Base-by-base conservation (phyloP, 1,140 invertebrate genomes). In the Micrasema longulum region DNA sequence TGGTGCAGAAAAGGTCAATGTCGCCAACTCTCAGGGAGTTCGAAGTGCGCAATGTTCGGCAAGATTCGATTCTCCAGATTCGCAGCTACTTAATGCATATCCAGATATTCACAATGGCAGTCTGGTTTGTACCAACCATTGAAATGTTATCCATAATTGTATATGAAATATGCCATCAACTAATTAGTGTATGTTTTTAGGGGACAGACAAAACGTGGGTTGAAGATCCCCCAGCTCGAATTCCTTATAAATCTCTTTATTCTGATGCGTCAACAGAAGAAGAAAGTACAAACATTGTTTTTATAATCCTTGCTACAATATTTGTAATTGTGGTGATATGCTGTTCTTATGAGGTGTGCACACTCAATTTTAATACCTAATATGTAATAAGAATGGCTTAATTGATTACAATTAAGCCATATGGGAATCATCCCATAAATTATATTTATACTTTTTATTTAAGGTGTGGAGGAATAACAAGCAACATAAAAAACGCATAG, bases 1-100 rank as follows among this genome's bases (percentile, higher is more conserved):
- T 35, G 92, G 90, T 50, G 88, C 91, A 53, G 92, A 94, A 78
- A 91, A 92, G 50, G 92, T 95, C 14, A 89, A 91, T 67, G 92
- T 93, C 3, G 91, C 92, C 12, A 93, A 93, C 80, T 89, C 92
- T 1, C 91, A 91, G 70, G 93, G 93, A n/a, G 91, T 95, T 1
- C 83, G 93, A 76, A 93, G 91, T 79, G 93, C 92, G 3, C 92
- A 93, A 75, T 95, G 93, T 80, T 91, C 87, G 60, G 83, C 92
- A 0, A 88, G 91, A 73, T 95, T 95, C 77, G 89, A 91, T 43
- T 80, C 65, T 5, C 50, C 65, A 11, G 70, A 82, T 2, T 81
- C 82, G 81, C 83, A 83, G 12, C 78, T 79, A 26, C 79, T 78
- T 26, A 81, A 82, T 14, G 79, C 80, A 16, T 71, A 80, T 1